These are phyloP conservation scores for Platypus cylindrus DNA, from an alignment of 2,888 invertebrate species.

Conservation along the genomic window DNA sequence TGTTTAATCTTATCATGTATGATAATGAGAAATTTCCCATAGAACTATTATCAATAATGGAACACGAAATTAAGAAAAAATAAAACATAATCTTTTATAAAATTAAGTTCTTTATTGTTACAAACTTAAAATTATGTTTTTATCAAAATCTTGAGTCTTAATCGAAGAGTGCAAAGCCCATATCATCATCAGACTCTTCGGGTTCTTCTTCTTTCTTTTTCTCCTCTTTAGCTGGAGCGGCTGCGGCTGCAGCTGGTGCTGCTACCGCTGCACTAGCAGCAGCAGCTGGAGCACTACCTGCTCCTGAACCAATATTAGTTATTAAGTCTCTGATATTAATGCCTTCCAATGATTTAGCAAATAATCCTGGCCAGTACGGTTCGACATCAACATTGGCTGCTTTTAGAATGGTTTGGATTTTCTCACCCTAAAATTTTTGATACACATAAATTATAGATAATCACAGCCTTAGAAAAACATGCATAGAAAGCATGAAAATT, in stretches of 20 bases:
- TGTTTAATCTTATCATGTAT: too few species aligned
- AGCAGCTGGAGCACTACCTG: conserved; percentile 70
- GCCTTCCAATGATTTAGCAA: conserved; percentile 93
- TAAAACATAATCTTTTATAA: conserved; percentile 5
- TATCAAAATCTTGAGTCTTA: too few species aligned
- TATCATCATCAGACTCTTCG: conserved; percentile 77
- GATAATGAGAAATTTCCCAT: too few species aligned
- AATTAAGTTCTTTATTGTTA: conserved; percentile 7
- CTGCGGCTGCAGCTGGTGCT: conserved; percentile 53
- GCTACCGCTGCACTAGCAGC: conserved; percentile 54
- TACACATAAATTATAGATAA: too few species aligned
- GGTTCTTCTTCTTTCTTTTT: conserved; percentile 66
- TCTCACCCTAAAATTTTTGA: conserved; percentile 63
- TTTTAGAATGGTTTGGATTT: conserved; percentile 92
- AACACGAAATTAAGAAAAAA: too few species aligned
- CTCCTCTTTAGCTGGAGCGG: conserved; percentile 51
- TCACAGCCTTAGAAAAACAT: too few species aligned
- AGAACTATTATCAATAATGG: too few species aligned
- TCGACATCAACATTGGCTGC: conserved; percentile 94
- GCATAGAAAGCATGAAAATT: conserved; percentile 1
- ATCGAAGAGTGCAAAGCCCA: conserved; percentile 85
- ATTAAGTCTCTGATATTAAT: conserved; percentile 87
- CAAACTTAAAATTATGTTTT: conserved; percentile 8
- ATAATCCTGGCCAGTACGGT: conserved; percentile 98
- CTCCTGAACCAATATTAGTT: conserved; percentile 85